Base-by-base conservation (phyloP, 2,113 vertebrate species). In the Anoplopoma fimbria region DNA sequence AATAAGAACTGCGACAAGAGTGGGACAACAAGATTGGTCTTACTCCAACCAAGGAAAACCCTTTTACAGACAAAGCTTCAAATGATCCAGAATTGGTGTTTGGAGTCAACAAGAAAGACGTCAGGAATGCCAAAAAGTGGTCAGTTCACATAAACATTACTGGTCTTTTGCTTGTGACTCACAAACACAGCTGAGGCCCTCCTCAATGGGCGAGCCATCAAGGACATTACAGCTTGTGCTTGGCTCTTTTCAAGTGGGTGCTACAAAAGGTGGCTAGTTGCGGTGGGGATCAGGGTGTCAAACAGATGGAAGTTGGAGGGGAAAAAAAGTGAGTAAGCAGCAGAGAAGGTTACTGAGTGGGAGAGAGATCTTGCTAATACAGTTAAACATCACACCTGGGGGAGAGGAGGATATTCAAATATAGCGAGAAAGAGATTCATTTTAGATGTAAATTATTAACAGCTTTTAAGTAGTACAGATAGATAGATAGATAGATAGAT, bases 121-220 rank as follows among this genome's bases (percentile, higher is more conserved):
- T 61, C 6, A 72, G 27, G 70, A 62, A 87, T 42, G 4, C 42
- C 84, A 51, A 49, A 70, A 49, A 13, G n/a, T 51, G 72, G 78
- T 49, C 73, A 76, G 29, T 25, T 82, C 38, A 69, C 58, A 81
- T 78, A 38, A 75, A 83, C 77, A 34, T 27, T 25, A 4, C 38
- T 33, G 29, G 58, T 21, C 78, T 84, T 80, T 78, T 68, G 21
- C 49, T 49, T 64, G 36, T 89, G 79, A 87, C 29, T 92, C 85
- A 87, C 36, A 25, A 40, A 45, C 69, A 63, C 34, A 84, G 75
- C 75, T 65, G 61, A 82, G 19, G 9, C 6, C 13, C 49, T 33
- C 57, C n/a, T 36, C 10, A 40, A 10, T 64, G 15, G 33, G 25
- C 6, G 23, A 23, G 17, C 14, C 8, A 68, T 67, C 51, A 72